Evolutionary conservation across 2,888 invertebrate species (phyloP).

Genomic region (Chalcis sispes): DNA sequence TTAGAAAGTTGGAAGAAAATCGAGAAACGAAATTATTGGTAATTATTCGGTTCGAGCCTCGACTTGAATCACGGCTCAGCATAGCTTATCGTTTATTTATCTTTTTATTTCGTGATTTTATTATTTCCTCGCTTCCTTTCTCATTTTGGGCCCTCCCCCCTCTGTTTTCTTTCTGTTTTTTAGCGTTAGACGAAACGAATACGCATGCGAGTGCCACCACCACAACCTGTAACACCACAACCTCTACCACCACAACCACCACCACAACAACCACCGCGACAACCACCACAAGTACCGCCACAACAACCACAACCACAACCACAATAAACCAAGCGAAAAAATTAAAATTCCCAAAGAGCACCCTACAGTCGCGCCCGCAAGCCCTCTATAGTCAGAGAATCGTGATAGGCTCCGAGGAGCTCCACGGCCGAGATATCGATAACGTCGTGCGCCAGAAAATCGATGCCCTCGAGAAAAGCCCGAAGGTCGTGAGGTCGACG

Average conservation of each 20-base stretch:
- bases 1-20: no score
- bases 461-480: constrained; percentile 72
- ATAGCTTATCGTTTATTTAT: constrained; percentile 5
- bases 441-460: constrained; percentile 72
- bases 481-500: constrained; percentile 72
- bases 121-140: constrained; percentile 15
- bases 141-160: constrained; percentile 62
- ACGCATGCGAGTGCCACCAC: constrained; percentile 75
- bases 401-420: constrained; percentile 74
- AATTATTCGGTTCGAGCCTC: background rate
- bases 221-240: constrained; percentile 64
- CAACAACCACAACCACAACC: constrained; percentile 62
- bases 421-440: constrained; percentile 70
- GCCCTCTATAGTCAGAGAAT: constrained; percentile 74
- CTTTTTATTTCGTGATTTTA: constrained; percentile 11
- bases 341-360: constrained; percentile 72
- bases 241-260: constrained; percentile 65
- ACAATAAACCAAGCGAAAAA: constrained; percentile 70
- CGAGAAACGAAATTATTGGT: background rate
- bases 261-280: constrained; percentile 62
- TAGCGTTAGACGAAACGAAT: constrained; percentile 74
- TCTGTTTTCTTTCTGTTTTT: constrained; percentile 74
- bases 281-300: constrained; percentile 62
- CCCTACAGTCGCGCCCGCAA: constrained; percentile 67
- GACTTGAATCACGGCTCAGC: constrained; percentile 9